Evolutionary conservation across 2,888 invertebrate genomes (phyloP), one percentile per base, ranked within the genome.

Genomic region (Ophraella communa): DNA sequence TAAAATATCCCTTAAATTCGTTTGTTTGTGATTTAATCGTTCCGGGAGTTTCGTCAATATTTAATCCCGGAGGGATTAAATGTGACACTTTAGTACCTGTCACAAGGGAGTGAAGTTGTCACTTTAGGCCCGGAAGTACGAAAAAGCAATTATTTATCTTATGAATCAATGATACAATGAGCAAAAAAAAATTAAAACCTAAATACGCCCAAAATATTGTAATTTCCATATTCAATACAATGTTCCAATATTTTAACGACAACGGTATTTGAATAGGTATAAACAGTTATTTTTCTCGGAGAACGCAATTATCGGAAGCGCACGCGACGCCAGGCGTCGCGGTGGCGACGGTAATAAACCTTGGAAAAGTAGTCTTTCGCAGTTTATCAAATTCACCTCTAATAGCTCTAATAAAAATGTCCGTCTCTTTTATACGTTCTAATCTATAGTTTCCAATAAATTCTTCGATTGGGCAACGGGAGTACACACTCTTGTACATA

Each of bases 261-360:
- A 30, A 56, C 14, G 17, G 2, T 17, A n/a, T 24, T 27, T 11
- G 27, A 49, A 8, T 23, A 21, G 23, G 17, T 27, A 39, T 54
- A 27, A 24, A 18, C 73, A 73, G 67, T 72, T 69, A 66, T 71
- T 68, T 70, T 62, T 71, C 70, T n/a, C n/a, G n/a, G 64, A 63
- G 59, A 67, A 68, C 62, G 72, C 69, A 75, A 75, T 75, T 72
- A 39, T 39, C 69, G 73, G 73, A 72, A 53, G 30, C 45, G 24
- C 30, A 30, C 60, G 59, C 49, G 59, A 39, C 51, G 56, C 55
- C 21, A 69, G 71, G 73, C 77, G 77, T 73, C 77, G 71, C 61
- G 55, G 66, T 69, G 76, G 77, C 78, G 77, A 76, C 76, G 69
- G 76, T 73, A 73, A 74, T 77, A 76, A 77, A 77, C 75, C 75